Evolutionary conservation across 2,797 vertebrate species (phyloP).

Genomic region (Myripristis jacobus): DNA sequence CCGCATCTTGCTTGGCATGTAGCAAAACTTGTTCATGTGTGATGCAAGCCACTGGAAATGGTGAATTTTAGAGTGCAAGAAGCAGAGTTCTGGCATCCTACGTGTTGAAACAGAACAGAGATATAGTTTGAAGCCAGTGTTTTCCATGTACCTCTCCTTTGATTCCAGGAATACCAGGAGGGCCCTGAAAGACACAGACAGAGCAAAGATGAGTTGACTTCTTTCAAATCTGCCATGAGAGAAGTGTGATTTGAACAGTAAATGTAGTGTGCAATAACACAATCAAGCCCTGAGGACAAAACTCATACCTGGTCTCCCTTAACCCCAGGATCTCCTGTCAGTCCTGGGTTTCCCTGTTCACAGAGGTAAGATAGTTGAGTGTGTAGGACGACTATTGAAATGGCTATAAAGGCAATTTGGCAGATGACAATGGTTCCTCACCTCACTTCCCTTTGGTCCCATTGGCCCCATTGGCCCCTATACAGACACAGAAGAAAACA

Average conservation of each 20-base stretch:
- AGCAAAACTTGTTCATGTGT: too few species aligned
- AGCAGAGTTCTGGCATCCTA: too few species aligned
- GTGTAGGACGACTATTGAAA: not conserved
- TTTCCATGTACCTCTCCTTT: constrained; percentile 82
- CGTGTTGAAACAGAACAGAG: not conserved
- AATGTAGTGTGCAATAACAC: not conserved
- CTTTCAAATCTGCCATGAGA: not conserved
- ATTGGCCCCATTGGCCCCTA: constrained; percentile 77
- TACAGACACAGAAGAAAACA: constrained; percentile 9
- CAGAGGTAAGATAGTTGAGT: not conserved
- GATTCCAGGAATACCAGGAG: constrained; percentile 80
- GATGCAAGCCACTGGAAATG: too few species aligned
- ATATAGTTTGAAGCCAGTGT: rapidly evolving
- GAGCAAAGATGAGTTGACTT: not conserved
- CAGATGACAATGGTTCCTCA: constrained; percentile 38
- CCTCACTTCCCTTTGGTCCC: constrained; percentile 82
- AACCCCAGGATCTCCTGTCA: constrained; percentile 73
- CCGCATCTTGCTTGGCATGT: too few species aligned
- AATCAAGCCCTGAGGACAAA: not conserved
- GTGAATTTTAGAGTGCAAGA: too few species aligned
- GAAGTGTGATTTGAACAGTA: constrained; percentile 3
- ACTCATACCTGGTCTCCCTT: constrained; percentile 83
- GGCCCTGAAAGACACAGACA: constrained; percentile 77
- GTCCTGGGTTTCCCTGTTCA: constrained; percentile 79
- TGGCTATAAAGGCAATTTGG: not conserved